Evolutionary conservation across 2,888 invertebrate genomes (phyloP).

Genomic region (Myopa tessellatipennis): DNA sequence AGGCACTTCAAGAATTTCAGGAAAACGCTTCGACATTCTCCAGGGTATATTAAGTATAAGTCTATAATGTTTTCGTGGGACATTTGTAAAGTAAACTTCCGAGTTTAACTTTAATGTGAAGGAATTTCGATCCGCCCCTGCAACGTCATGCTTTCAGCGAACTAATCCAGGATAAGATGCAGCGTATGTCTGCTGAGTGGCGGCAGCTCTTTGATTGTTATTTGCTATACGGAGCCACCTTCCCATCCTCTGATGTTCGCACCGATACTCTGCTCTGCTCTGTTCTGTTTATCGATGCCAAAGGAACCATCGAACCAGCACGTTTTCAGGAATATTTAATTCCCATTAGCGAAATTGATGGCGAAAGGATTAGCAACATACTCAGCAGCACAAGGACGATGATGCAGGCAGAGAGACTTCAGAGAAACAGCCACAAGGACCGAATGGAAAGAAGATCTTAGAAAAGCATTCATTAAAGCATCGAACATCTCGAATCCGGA

Average conservation of each 20-base stretch:
- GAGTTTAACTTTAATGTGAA: neutral
- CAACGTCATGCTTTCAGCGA: neutral
- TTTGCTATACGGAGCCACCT: neutral
- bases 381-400: constrained; percentile 21
- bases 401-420: neutral
- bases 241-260: no score
- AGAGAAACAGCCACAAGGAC: neutral
- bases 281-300: constrained; percentile 32
- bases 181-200: neutral
- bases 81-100: no score
- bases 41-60: neutral
- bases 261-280: neutral
- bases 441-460: neutral
- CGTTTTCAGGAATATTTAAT: constrained; percentile 40
- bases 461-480: constrained; percentile 24
- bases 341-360: constrained; percentile 43
- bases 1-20: no score
- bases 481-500: neutral
- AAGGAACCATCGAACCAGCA: constrained; percentile 29
- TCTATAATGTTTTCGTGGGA: no score
- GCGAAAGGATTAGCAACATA: constrained; percentile 39
- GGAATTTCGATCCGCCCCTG: neutral
- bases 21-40: neutral
- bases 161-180: neutral
- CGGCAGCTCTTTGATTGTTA: neutral